Base-by-base conservation (phyloP, 1,140 invertebrate genomes). In the Aethina tumida region DNA sequence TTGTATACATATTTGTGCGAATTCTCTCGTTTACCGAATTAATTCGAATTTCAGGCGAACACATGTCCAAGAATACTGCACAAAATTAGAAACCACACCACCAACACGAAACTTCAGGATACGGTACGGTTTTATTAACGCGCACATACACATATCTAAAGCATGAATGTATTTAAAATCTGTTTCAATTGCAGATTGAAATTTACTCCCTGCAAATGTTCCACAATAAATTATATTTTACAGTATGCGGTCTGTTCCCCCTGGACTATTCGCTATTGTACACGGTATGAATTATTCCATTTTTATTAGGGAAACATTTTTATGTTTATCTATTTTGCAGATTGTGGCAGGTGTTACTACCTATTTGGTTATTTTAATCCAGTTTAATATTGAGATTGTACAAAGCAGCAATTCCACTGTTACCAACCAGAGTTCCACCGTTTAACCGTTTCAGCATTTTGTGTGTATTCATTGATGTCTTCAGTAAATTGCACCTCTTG, bases 131-230 rank as follows among this genome's bases (percentile, higher is more conserved):
- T 5, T n/a, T 14, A 20, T 17, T 34, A 12, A 12, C 4, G 10
- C 4, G 14, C 25, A 5, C 4, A 4, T 4, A 4, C 4, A 31
- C 15, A 9, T 16, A 31, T 42, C 16, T 9, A 12, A 24, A 16
- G 8, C 18, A 29, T 13, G 14, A 19, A 22, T 18, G 27, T 26
- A 26, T 27, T 29, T 27, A 19, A 31, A 22, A 5, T 6, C n/a
- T 16, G 12, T 15, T 17, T 36, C 15, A 22, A 36, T 60, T 53
- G 28, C 35, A 62, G 60, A 47, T 60, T 24, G 42, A 58, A 32
- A 51, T 56, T 22, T 60, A 60, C 41, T 62, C 60, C 4, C 25
- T 56, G 6, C 60, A 60, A 45, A 36, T 60, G 43, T 43, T 59
- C 19, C 60, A 62, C 43, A 53, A 56, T 16, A 52, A 58, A 22